Evolutionary conservation across 2,888 invertebrate species (phyloP).

Genomic region (Drosophila anomalata): DNA sequence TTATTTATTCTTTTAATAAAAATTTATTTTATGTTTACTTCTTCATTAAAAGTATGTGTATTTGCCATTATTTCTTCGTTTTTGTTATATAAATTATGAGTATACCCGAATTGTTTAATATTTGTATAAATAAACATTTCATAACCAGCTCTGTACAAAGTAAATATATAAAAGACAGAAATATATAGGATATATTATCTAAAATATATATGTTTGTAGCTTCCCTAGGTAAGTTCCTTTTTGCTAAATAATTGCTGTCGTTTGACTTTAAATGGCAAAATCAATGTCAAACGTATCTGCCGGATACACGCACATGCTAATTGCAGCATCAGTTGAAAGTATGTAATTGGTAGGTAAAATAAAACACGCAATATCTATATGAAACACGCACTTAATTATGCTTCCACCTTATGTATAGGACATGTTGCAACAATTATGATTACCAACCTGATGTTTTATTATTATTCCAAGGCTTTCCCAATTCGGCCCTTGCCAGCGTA

Average conservation of each 20-base stretch:
- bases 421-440: slow-evolving; percentile 17
- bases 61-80: not conserved
- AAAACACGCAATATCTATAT: not conserved
- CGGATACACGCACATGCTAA: slow-evolving; percentile 29
- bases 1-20: too few species aligned
- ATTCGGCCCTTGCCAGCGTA: slow-evolving; percentile 38
- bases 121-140: not conserved
- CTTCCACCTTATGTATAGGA: not conserved
- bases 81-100: not conserved
- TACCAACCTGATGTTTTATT: slow-evolving; percentile 54
- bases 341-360: slow-evolving; percentile 4
- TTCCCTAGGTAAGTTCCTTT: not conserved
- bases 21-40: too few species aligned
- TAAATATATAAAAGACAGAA: not conserved
- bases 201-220: not conserved
- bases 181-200: not conserved
- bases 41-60: too few species aligned
- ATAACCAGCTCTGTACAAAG: not conserved
- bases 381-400: slow-evolving; percentile 19
- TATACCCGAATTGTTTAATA: not conserved
- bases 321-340: slow-evolving; percentile 24
- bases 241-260: slow-evolving; percentile 2
- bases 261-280: slow-evolving; percentile 39
- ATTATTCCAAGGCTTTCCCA: slow-evolving; percentile 52
- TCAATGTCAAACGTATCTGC: slow-evolving; percentile 51